Percentiles rank a stretch among this genome's conserved stretches.
Evolutionary conservation across 35 echinoderm and acorn worm species (phyloP).

Genomic region (Apostichopus parvimensis): DNA sequence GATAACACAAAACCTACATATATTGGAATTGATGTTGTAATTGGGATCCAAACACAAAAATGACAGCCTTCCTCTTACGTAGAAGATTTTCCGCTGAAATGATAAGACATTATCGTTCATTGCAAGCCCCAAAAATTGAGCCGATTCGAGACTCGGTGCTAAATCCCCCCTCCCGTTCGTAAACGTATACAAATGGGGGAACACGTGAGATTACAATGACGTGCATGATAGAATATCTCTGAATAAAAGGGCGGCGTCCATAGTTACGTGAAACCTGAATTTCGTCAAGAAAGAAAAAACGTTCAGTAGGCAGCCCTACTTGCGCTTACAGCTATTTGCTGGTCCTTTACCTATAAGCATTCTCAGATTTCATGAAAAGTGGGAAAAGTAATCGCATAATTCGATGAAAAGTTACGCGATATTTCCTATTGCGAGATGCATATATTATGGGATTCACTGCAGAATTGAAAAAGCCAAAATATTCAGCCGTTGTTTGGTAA

Average conservation of each 20-base stretch:
- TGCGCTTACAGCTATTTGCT: not conserved
- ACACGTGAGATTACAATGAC: not conserved
- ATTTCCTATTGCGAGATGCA: constrained; percentile 6
- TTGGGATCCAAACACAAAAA: too few relatives aligned
- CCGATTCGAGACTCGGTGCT: not conserved
- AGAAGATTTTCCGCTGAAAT: too few relatives aligned
- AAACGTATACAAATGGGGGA: not conserved
- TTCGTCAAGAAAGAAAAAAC: not conserved
- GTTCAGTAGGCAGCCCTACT: too few relatives aligned
- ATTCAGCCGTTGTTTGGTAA: constrained; percentile 23
- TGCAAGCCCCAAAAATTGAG: too few relatives aligned
- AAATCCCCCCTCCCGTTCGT: not conserved
- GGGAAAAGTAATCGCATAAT: not conserved
- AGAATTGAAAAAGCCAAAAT: constrained; percentile 5
- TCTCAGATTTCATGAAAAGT: not conserved
- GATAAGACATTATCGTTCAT: too few relatives aligned
- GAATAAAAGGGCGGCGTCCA: not conserved
- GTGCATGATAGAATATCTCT: not conserved
- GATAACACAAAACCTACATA: too few relatives aligned
- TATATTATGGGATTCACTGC: constrained; percentile 36
- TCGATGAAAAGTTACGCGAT: not conserved
- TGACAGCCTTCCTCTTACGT: too few relatives aligned
- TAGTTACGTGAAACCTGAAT: not conserved
- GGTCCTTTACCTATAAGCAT: not conserved
- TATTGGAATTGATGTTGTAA: too few relatives aligned